phyloP scores from a whole-genome alignment of 2,888 invertebrate genomes.

The Sphaerophoria rueppellii region DNA sequence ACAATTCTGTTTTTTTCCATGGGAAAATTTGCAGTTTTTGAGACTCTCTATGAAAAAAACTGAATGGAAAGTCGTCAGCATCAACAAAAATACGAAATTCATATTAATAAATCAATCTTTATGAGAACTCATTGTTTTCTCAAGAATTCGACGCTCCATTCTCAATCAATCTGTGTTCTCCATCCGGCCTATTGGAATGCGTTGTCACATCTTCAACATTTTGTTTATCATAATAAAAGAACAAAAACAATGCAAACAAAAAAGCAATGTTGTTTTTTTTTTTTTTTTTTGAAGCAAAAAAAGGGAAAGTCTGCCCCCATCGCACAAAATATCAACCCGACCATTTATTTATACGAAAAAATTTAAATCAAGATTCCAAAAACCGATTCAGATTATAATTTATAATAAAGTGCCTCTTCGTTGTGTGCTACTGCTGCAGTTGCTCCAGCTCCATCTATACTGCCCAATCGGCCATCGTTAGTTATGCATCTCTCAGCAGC shows the following conservation, averaged over 20 bases:
- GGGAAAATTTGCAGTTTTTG: too few relatives aligned
- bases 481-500: slow-evolving; percentile 54
- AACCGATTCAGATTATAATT: slow-evolving; percentile 72
- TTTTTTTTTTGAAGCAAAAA: slow-evolving; percentile 3
- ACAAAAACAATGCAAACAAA: slow-evolving; percentile 3
- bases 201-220: slow-evolving; percentile 45
- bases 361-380: slow-evolving; percentile 72
- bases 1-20: too few relatives aligned
- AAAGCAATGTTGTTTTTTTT: neutral
- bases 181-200: slow-evolving; percentile 38
- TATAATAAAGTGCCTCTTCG: slow-evolving; percentile 59
- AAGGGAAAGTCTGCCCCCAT: slow-evolving; percentile 66
- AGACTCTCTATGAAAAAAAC: too few relatives aligned
- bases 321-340: slow-evolving; percentile 19
- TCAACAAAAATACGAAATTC: too few relatives aligned
- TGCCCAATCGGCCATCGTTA: slow-evolving; percentile 43
- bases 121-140: too few relatives aligned
- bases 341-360: slow-evolving; percentile 48
- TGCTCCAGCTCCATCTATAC: slow-evolving; percentile 11
- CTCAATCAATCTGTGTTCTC: neutral
- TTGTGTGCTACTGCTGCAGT: slow-evolving; percentile 2
- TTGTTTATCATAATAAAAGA: slow-evolving; percentile 42
- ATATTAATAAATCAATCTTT: too few relatives aligned
- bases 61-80: too few relatives aligned
- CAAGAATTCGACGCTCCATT: too few relatives aligned